Percentiles rank a stretch among this genome's conserved stretches.
phyloP scores from a whole-genome alignment of 2,888 invertebrate species.

The Acanthoscelides obtectus region DNA sequence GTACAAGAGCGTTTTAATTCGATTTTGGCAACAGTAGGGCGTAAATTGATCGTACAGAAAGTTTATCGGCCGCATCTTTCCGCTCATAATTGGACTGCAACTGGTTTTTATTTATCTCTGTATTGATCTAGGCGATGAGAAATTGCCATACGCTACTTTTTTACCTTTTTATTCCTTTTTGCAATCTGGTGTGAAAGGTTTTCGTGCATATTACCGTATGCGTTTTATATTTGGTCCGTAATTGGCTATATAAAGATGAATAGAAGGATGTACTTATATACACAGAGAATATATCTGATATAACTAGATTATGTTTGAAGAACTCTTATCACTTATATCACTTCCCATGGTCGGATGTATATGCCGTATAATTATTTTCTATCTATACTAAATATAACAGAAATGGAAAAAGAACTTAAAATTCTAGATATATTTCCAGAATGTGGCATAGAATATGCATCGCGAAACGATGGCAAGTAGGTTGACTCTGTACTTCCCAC shows the following conservation, averaged over 20 bases:
- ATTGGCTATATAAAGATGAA: background rate
- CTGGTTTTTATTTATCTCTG: conserved; percentile 21
- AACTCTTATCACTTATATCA: too few species aligned
- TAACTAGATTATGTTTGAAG: too few species aligned
- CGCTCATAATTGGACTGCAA: conserved; percentile 21
- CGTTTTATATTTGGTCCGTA: background rate
- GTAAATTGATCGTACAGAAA: conserved; percentile 18
- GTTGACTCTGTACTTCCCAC: too few species aligned
- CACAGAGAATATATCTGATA: too few species aligned
- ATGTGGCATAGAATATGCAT: too few species aligned
- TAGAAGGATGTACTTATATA: background rate
- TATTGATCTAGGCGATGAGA: conserved; percentile 19
- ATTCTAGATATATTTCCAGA: too few species aligned
- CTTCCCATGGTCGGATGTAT: too few species aligned
- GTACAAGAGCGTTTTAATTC: conserved; percentile 14
- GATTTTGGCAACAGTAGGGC: conserved; percentile 14
- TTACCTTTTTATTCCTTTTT: background rate
- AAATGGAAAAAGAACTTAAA: too few species aligned
- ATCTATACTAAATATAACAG: too few species aligned
- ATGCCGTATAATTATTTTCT: too few species aligned
- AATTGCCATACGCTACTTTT: conserved; percentile 5
- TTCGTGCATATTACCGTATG: background rate
- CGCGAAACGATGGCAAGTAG: too few species aligned
- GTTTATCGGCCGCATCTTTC: conserved; percentile 19
- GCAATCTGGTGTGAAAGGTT: background rate